Conservation (phyloP, 2,113 vertebrate genomes). For the Chrysochloris asiatica region DNA sequence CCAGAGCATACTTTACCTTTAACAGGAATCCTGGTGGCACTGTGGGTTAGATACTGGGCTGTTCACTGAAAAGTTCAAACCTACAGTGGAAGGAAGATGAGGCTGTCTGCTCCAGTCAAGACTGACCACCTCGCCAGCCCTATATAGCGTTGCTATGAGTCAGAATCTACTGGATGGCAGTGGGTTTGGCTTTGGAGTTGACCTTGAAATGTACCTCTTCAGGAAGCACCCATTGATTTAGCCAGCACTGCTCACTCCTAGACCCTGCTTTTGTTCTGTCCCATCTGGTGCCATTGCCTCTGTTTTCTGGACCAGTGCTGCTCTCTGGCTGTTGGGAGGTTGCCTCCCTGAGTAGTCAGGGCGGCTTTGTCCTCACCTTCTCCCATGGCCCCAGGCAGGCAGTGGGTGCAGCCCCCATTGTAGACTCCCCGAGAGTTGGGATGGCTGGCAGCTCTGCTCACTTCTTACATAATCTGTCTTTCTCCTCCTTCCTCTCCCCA, state of each 20-base stretch:
- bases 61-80: too few species aligned
- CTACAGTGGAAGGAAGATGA: too few species aligned
- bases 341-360: neutral
- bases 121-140: too few species aligned
- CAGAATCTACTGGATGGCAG: too few species aligned
- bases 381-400: neutral
- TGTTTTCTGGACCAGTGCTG: neutral
- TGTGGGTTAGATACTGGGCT: too few species aligned
- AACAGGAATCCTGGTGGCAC: too few species aligned
- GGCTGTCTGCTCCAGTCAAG: too few species aligned
- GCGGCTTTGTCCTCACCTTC: neutral
- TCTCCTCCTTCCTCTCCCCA: conserved; percentile 78
- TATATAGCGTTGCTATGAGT: too few species aligned
- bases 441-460: conserved; percentile 67
- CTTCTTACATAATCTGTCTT: conserved; percentile 77
- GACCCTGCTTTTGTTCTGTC: neutral
- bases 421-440: conserved; percentile 12
- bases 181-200: neutral
- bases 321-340: neutral
- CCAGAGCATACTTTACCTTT: too few species aligned
- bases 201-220: neutral
- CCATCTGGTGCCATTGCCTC: neutral
- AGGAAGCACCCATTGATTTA: neutral
- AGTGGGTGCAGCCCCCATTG: neutral
- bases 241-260: neutral